Evolutionary conservation across 2,888 invertebrate species (phyloP).

Genomic region (Xiphydria camelus): DNA sequence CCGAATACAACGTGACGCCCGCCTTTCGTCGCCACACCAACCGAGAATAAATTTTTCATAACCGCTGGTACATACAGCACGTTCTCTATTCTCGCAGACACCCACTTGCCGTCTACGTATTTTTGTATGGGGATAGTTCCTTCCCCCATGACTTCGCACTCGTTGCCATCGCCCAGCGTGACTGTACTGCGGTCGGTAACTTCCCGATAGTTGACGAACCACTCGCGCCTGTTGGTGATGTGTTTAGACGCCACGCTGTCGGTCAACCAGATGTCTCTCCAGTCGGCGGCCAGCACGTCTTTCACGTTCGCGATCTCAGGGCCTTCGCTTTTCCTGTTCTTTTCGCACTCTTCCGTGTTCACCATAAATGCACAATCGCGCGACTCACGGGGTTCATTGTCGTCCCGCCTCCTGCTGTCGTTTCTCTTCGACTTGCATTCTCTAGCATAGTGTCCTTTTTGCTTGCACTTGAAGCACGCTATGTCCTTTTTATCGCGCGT

Average conservation of each 20-base stretch:
- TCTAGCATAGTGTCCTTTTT: conserved; percentile 17
- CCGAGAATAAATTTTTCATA: conserved; percentile 30
- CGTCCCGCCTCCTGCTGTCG: conserved; percentile 1
- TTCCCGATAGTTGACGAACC: not conserved
- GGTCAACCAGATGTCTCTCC: conserved; percentile 9
- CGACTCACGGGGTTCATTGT: not conserved
- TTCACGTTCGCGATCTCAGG: not conserved
- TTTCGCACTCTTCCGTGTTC: conserved; percentile 1
- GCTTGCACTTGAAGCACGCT: conserved; percentile 10
- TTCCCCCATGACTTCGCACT: conserved; percentile 2
- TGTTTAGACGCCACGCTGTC: conserved; percentile 19
- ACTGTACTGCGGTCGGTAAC: not conserved
- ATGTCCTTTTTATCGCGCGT: not conserved
- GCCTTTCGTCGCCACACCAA: conserved; percentile 28
- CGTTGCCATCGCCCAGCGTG: conserved; percentile 2
- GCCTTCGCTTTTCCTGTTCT: not conserved
- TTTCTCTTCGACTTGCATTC: conserved; percentile 6
- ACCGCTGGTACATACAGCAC: conserved; percentile 29
- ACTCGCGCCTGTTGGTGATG: conserved; percentile 7
- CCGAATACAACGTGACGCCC: conserved; percentile 23
- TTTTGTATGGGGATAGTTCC: not conserved
- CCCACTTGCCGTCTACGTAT: not conserved
- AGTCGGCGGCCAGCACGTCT: not conserved
- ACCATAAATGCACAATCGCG: conserved; percentile 3
- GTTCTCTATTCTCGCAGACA: conserved; percentile 15